These are phyloP conservation scores for Allenopithecus nigroviridis DNA, from an alignment of 2,797 vertebrate species.

Conservation along the genomic window DNA sequence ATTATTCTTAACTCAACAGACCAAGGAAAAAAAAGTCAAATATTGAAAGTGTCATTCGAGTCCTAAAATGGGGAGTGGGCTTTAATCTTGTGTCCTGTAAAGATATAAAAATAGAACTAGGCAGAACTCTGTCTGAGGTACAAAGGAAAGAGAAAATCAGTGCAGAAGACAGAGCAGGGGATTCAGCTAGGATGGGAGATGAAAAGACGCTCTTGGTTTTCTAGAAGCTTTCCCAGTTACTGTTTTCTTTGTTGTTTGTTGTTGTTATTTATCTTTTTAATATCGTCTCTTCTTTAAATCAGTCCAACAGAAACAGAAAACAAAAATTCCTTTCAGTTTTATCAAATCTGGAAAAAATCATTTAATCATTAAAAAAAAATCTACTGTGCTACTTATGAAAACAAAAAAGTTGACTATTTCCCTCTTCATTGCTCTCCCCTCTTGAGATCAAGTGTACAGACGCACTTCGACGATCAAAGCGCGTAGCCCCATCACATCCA, in stretches of 20 bases:
- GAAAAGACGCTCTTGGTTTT: not conserved
- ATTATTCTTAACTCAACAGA: not conserved
- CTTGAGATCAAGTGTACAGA: not conserved
- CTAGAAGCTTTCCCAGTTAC: not conserved
- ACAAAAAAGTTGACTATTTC: not conserved
- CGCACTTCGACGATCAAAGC: rapidly evolving
- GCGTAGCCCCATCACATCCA: rapidly evolving
- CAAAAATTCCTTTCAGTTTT: not conserved
- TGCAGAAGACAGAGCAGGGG: rapidly evolving
- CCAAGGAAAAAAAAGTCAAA: not conserved
- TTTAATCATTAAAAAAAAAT: not conserved
- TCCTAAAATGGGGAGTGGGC: not conserved
- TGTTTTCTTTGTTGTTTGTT: too few relatives aligned
- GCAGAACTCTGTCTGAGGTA: not conserved
- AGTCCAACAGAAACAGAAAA: not conserved
- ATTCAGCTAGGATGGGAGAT: rapidly evolving
- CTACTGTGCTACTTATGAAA: not conserved
- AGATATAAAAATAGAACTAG: not conserved
- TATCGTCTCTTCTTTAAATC: not conserved
- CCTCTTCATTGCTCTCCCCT: not conserved
- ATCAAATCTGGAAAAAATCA: not conserved
- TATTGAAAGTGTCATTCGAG: not conserved
- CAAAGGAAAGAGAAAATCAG: rapidly evolving
- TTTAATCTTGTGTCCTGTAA: not conserved
- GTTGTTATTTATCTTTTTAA: too few relatives aligned